Conservation (phyloP, 1,140 invertebrate species). For the Calephelis nemesis region DNA sequence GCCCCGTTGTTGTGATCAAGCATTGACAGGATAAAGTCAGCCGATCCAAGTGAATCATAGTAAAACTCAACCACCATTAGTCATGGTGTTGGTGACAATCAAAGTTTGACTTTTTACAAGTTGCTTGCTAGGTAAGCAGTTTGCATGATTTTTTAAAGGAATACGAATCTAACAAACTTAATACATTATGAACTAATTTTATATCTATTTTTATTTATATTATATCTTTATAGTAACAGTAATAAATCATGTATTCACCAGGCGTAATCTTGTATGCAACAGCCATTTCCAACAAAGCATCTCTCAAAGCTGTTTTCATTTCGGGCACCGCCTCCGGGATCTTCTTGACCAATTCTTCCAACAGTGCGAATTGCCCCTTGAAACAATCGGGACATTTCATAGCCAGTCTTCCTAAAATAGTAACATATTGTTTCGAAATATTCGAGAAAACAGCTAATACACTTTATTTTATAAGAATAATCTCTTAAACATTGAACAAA, state of each 20-base stretch:
- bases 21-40: too few relatives aligned
- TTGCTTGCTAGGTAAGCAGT: too few relatives aligned
- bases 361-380: slow-evolving; percentile 61
- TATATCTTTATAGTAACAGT: too few relatives aligned
- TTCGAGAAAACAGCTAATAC: too few relatives aligned
- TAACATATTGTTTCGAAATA: neutral
- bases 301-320: slow-evolving; percentile 83
- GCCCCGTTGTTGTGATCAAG: too few relatives aligned
- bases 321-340: slow-evolving; percentile 79
- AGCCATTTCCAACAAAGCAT: slow-evolving; percentile 85
- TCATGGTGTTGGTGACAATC: too few relatives aligned
- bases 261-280: slow-evolving; percentile 80
- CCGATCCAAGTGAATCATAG: too few relatives aligned
- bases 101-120: too few relatives aligned
- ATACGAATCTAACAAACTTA: neutral
- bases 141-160: neutral
- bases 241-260: neutral
- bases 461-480: too few relatives aligned
- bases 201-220: too few relatives aligned
- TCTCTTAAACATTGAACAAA: too few relatives aligned
- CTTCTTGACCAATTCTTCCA: slow-evolving; percentile 79
- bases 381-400: slow-evolving; percentile 66
- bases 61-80: too few relatives aligned
- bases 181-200: neutral
- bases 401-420: slow-evolving; percentile 57